Evolutionary conservation across 2,113 vertebrate species (phyloP), one percentile per base, ranked within the genome.

Genomic region (Tyrannus savana): DNA sequence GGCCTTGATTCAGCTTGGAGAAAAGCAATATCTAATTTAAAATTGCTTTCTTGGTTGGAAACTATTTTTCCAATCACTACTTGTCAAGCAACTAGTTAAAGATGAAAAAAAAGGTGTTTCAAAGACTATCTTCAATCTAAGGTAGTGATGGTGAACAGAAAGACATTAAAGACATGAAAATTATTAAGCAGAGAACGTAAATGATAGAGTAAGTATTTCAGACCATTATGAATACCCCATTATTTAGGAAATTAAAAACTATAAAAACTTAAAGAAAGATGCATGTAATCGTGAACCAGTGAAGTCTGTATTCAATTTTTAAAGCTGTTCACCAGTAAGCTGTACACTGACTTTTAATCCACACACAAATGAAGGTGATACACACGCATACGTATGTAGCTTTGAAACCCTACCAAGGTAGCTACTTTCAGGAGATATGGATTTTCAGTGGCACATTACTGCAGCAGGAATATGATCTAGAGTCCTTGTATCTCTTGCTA

Each of bases 191-290:
- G 85, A 50, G 68, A 93, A 88, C 30, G 47, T 59, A 94, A 96
- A 96, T 94, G 87, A 90, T 73, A 91, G 74, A 89, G 89, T 91
- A 90, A 59, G 33, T 80, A 90, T 96, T 94, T 96, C 89, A 95
- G 82, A 87, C 84, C 91, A 86, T 63, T 83, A 88, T 41, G 75
- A 93, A 94, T 93, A 93, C 42, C 82, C 76, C 85, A 63, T 86
- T 85, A 91, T 89, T 94, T 94, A 88, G 25, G 83, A 95, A 95
- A 94, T 90, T 95, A 91, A 94, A 92, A 97, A 82, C 31, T 84
- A 60, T 49, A 79, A 92, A 86, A 93, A 55, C 30, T 84, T 59
- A 47, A 77, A 74, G 73, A 59, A 89, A 66, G 21, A 63, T 47
- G 24, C 0, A 0, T 58, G 13, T n/a, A 47, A 71, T 71, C n/a